These are phyloP conservation scores for Sycophila sp. DNA, from an alignment of 1,140 invertebrate genomes.

Conservation along the genomic window DNA sequence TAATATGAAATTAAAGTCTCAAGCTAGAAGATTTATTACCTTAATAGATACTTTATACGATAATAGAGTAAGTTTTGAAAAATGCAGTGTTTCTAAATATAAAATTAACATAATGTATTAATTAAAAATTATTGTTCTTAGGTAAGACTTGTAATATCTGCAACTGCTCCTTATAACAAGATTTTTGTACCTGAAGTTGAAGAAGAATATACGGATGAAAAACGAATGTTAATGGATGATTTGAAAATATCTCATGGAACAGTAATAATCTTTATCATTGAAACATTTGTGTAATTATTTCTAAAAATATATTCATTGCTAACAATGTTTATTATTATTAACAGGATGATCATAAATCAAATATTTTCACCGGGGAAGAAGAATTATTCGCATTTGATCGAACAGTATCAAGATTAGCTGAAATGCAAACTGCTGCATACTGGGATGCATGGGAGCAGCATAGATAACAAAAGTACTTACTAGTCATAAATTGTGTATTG, in stretches of 20 bases:
- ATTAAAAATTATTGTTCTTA: slow-evolving; percentile 52
- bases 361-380: slow-evolving; percentile 96
- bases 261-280: slow-evolving; percentile 50
- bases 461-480: slow-evolving; percentile 49
- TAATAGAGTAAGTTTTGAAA: slow-evolving; percentile 75
- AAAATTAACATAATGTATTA: neutral
- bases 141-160: slow-evolving; percentile 83
- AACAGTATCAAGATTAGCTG: slow-evolving; percentile 89
- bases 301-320: no score
- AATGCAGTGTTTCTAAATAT: neutral
- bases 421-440: slow-evolving; percentile 95
- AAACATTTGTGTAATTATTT: neutral
- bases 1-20: slow-evolving; percentile 80
- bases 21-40: slow-evolving; percentile 94
- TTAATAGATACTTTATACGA: slow-evolving; percentile 98
- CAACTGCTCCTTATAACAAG: slow-evolving; percentile 77
- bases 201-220: slow-evolving; percentile 74
- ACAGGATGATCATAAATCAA: slow-evolving; percentile 77
- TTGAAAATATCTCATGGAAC: slow-evolving; percentile 77
- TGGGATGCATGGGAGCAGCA: slow-evolving; percentile 84
- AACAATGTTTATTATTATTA: slow-evolving; percentile 47
- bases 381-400: slow-evolving; percentile 97
- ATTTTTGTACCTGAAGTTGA: slow-evolving; percentile 77
- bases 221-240: slow-evolving; percentile 93
- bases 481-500: slow-evolving; percentile 24